A percentile compares a stretch with the other conserved stretches of the same genome.
Evolutionary conservation across 2,888 invertebrate species (phyloP).

Genomic region (Spodoptera exigua): DNA sequence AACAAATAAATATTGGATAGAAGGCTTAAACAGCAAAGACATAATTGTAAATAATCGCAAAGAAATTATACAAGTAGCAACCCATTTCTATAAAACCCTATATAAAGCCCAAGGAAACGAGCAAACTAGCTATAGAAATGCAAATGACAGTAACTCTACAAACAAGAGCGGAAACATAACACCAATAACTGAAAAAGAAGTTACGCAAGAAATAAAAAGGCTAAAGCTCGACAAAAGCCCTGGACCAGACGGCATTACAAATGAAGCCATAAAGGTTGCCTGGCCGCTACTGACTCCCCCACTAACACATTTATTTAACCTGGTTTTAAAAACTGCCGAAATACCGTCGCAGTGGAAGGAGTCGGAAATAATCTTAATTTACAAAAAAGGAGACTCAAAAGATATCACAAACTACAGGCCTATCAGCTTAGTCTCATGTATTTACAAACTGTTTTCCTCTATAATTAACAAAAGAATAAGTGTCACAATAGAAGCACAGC

Average conservation of each 20-base stretch:
- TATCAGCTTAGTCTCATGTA: background rate
- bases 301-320: background rate
- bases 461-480: background rate
- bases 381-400: too few species aligned
- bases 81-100: background rate
- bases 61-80: background rate
- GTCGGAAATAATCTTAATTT: too few species aligned
- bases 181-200: background rate
- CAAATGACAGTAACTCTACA: background rate
- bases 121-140: too few species aligned
- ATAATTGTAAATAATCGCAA: background rate
- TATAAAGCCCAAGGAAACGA: background rate
- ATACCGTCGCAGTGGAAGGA: too few species aligned
- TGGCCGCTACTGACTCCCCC: background rate
- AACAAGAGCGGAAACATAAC: background rate
- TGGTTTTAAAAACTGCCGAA: background rate
- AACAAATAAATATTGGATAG: too few species aligned
- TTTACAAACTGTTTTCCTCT: constrained; percentile 1
- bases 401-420: background rate
- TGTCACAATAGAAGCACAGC: background rate
- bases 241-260: too few species aligned
- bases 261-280: background rate
- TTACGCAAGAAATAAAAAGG: background rate
- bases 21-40: too few species aligned
- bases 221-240: background rate